Conservation (phyloP, 2,888 invertebrate species). For the Capitulum mitella region DNA sequence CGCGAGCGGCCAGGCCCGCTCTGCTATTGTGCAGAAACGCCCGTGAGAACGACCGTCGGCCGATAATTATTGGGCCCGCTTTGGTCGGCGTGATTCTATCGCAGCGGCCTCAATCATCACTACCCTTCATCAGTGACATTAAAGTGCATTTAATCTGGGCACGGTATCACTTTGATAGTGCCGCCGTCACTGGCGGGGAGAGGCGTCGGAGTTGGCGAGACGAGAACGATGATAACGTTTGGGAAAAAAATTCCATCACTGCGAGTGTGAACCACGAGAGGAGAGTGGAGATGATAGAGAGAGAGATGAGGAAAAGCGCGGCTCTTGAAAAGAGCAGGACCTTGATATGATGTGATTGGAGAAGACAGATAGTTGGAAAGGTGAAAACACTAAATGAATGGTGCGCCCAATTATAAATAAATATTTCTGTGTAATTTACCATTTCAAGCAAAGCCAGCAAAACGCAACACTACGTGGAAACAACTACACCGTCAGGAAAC, state of each 20-base stretch:
- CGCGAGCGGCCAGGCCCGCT: neutral
- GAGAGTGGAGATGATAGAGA: neutral
- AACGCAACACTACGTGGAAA: too few species aligned
- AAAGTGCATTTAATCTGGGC: constrained; percentile 22
- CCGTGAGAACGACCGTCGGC: neutral
- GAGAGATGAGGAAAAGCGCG: neutral
- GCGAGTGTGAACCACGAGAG: neutral
- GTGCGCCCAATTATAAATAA: too few species aligned
- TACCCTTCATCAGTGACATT: constrained; percentile 23
- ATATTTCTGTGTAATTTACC: too few species aligned
- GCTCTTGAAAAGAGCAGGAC: too few species aligned
- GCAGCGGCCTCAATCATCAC: constrained; percentile 18
- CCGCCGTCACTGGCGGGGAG: neutral
- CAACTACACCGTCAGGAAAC: too few species aligned
- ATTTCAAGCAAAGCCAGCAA: too few species aligned
- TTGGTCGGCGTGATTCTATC: constrained; percentile 7
- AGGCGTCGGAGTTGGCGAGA: neutral
- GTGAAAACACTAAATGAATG: too few species aligned
- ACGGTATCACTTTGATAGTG: constrained; percentile 18
- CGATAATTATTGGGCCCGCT: constrained; percentile 12
- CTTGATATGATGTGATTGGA: too few species aligned
- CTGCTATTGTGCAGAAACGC: neutral
- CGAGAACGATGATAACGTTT: too few species aligned
- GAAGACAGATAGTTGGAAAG: too few species aligned
- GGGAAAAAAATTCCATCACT: neutral